A percentile compares a stretch with the other conserved stretches of the same genome.
These are phyloP conservation scores for Colletes gigas DNA, from an alignment of 1,140 invertebrate species.

Conservation along the genomic window DNA sequence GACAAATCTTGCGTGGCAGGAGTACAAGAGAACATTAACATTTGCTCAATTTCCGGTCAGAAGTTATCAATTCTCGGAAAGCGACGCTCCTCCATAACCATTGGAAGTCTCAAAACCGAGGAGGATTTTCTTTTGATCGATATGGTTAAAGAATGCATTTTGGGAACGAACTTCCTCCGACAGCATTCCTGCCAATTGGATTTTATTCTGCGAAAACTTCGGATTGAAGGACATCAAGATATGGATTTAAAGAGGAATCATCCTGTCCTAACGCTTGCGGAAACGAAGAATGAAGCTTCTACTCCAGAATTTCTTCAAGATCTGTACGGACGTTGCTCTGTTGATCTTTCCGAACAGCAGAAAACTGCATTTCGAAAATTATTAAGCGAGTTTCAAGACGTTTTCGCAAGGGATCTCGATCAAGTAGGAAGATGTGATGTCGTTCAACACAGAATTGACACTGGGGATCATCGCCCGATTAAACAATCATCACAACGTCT, in stretches of 20 bases:
- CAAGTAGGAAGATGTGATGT: neutral
- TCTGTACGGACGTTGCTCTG: neutral
- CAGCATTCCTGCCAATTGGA: neutral
- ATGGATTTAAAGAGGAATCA: neutral
- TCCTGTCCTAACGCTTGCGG: too few species aligned
- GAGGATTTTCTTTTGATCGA: too few species aligned
- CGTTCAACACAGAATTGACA: neutral
- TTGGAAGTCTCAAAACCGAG: too few species aligned
- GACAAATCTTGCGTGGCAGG: too few species aligned
- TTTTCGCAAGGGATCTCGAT: neutral
- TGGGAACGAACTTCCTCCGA: neutral
- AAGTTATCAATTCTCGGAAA: too few species aligned
- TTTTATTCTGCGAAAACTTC: neutral
- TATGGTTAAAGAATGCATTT: neutral
- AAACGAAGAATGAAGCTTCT: neutral
- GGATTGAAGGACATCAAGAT: neutral
- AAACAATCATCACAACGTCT: neutral
- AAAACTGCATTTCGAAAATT: neutral
- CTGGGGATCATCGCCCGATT: neutral
- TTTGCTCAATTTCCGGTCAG: too few species aligned
- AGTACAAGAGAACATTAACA: too few species aligned
- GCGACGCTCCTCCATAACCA: too few species aligned
- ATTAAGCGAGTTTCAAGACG: neutral
- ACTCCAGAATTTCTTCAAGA: neutral
- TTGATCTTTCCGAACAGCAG: neutral